phyloP scores from a whole-genome alignment of 2,797 vertebrate species.

The Clarias platycephalus region DNA sequence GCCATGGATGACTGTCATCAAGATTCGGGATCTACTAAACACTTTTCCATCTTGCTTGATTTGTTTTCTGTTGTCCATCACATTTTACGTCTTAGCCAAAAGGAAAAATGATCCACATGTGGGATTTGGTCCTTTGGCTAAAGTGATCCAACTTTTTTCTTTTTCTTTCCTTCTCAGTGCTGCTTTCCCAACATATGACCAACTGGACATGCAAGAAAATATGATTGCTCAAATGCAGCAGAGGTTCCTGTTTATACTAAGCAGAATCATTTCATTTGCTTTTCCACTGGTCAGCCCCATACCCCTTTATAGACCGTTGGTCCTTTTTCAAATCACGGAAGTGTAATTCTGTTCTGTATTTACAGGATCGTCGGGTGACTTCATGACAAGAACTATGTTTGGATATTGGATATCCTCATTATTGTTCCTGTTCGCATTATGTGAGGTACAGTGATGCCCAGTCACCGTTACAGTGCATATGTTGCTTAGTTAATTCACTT shows the following conservation, averaged over 20 bases:
- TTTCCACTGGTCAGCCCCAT: no score
- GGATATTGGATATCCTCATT: slow-evolving; percentile 62
- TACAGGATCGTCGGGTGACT: slow-evolving; percentile 30
- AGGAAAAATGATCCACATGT: not conserved
- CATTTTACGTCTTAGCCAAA: not conserved
- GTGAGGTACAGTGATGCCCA: slow-evolving; percentile 68
- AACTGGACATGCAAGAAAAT: no score
- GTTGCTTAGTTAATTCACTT: not conserved
- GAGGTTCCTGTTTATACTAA: no score
- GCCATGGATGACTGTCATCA: not conserved
- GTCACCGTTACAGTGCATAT: not conserved
- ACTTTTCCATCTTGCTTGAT: not conserved
- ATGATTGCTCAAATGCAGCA: no score
- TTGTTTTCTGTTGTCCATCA: not conserved
- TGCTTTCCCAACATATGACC: no score
- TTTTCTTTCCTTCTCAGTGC: no score
- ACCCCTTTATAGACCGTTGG: not conserved
- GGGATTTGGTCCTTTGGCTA: not conserved
- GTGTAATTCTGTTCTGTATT: not conserved
- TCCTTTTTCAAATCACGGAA: no score
- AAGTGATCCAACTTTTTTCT: not conserved
- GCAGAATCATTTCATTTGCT: no score
- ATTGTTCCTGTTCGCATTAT: slow-evolving; percentile 67
- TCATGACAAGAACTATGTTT: slow-evolving; percentile 68
- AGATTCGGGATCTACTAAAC: no score